Percentiles rank a stretch among this genome's conserved stretches.
phyloP scores from a whole-genome alignment of 2,113 vertebrate genomes.

The Sclerurus mexicanus region DNA sequence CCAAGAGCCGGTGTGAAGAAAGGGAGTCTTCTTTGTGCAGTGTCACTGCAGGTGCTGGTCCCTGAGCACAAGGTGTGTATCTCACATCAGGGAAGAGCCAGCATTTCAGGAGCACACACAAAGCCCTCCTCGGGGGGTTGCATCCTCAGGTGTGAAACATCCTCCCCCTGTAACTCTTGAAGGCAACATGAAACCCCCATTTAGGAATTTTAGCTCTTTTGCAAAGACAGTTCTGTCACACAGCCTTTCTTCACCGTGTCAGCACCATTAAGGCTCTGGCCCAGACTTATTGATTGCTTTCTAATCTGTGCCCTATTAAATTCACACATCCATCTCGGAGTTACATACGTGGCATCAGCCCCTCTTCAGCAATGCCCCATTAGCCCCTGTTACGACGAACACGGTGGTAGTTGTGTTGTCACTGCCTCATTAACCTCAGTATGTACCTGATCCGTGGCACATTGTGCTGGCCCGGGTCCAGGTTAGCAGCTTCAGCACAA shows the following conservation, averaged over 20 bases:
- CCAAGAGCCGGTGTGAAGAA: not conserved
- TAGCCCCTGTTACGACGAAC: conserved; percentile 14
- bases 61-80: not conserved
- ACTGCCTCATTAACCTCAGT: conserved; percentile 37
- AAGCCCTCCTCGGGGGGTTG: not conserved
- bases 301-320: conserved; percentile 46
- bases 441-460: conserved; percentile 9
- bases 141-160: not conserved
- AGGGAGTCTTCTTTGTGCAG: not conserved
- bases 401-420: conserved; percentile 8
- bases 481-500: not conserved
- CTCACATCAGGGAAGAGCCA: not conserved
- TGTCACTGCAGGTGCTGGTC: not conserved
- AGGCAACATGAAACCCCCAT: not conserved
- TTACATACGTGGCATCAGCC: not conserved
- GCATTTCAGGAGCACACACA: not conserved
- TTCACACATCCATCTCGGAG: not conserved
- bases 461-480: not conserved
- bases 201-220: not conserved
- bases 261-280: not conserved
- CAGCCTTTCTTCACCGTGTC: not conserved
- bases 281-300: conserved; percentile 35
- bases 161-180: not conserved
- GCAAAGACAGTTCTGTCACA: not conserved
- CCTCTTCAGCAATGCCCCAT: conserved; percentile 33